A percentile compares a stretch with the other conserved stretches of the same genome.
phyloP scores from a whole-genome alignment of 2,797 vertebrate species.

The Threskiornis aethiopicus region DNA sequence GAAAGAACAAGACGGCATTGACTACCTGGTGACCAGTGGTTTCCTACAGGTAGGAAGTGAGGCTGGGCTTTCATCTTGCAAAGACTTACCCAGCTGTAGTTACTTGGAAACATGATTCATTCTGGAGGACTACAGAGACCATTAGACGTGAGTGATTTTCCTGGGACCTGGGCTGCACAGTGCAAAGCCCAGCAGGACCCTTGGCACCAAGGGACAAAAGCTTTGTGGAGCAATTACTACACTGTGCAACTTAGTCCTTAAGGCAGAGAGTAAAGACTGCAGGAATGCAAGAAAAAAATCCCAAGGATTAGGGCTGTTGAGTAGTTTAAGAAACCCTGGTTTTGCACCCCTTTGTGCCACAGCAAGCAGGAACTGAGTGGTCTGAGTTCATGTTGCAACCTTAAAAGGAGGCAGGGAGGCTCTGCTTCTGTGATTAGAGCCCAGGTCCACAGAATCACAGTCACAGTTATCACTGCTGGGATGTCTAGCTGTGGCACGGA shows the following conservation, averaged over 20 bases:
- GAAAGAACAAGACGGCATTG: not conserved
- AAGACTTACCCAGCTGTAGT: not conserved
- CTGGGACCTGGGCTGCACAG: not conserved
- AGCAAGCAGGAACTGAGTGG: not conserved
- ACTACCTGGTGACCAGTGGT: not conserved
- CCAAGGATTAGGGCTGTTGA: not conserved
- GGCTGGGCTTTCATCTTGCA: not conserved
- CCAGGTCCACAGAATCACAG: not conserved
- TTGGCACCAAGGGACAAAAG: not conserved
- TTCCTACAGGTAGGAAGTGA: not conserved
- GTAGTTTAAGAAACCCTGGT: accelerated
- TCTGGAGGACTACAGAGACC: not conserved
- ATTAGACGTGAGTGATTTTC: not conserved
- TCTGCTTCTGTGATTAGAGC: not conserved
- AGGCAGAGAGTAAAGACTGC: not conserved
- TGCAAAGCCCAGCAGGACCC: not conserved
- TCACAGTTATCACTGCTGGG: not conserved
- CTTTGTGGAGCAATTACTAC: not conserved
- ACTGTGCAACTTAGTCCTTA: not conserved
- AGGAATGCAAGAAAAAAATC: not conserved
- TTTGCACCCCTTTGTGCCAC: not conserved
- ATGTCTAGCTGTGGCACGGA: not conserved
- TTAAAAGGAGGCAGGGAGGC: not conserved
- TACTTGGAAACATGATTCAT: not conserved
- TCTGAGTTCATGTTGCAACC: not conserved